Conservation (phyloP, 2,113 vertebrate species). For the Stigmatopora nigra region DNA sequence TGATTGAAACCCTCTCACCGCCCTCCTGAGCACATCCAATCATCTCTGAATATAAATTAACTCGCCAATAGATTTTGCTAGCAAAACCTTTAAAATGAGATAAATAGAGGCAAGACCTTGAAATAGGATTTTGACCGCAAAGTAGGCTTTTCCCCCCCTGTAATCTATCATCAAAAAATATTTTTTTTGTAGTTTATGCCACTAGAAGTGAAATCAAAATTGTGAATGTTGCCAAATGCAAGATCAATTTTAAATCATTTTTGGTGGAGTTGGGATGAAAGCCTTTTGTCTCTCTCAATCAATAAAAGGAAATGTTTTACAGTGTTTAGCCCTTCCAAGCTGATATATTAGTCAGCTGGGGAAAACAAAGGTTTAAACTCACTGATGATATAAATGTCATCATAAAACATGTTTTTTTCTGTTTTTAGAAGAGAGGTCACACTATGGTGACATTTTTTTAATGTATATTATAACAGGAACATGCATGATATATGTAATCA, state of each 20-base stretch:
- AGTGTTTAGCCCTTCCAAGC: constrained; percentile 3
- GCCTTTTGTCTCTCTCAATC: constrained; percentile 31
- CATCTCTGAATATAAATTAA: constrained; percentile 21
- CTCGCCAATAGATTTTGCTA: not conserved
- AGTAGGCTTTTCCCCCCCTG: not conserved
- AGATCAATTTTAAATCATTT: constrained; percentile 13
- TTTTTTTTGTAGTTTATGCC: not conserved
- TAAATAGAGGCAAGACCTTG: not conserved
- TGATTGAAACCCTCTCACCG: constrained; percentile 60
- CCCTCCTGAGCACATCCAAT: constrained; percentile 22
- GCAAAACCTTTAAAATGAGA: not conserved
- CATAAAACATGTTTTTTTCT: not conserved
- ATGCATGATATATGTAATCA: constrained; percentile 55
- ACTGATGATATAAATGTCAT: not conserved
- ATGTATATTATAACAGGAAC: constrained; percentile 30
- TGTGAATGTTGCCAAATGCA: constrained; percentile 14
- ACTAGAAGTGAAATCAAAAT: not conserved
- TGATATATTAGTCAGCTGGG: constrained; percentile 12
- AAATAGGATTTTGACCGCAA: not conserved
- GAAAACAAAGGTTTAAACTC: not conserved
- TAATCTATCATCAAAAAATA: not conserved
- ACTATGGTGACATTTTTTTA: constrained; percentile 7
- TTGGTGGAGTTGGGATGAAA: not conserved
- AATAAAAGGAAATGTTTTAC: constrained; percentile 3
- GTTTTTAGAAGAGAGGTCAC: constrained; percentile 2